Percentiles rank a stretch among this genome's conserved stretches.
Conservation (phyloP, 2,113 vertebrate genomes). For the Notiomystis cincta region DNA sequence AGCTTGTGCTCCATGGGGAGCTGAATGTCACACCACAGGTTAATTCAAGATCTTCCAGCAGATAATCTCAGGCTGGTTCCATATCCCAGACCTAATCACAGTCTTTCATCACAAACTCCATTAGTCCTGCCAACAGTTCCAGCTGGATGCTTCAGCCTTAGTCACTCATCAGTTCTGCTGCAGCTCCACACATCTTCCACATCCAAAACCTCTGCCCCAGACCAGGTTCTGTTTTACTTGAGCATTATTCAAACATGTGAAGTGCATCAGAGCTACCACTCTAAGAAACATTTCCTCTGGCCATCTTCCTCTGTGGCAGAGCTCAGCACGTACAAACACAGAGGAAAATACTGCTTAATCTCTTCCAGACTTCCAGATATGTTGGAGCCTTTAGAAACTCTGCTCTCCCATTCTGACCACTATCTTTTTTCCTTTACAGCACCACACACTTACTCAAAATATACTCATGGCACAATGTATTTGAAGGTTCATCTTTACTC, state of each 20-base stretch:
- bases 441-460: neutral
- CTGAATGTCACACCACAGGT: neutral
- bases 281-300: neutral
- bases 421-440: neutral
- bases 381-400: neutral
- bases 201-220: neutral
- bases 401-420: neutral
- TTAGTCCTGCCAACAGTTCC: neutral
- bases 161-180: neutral
- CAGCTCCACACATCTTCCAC: neutral
- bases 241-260: neutral
- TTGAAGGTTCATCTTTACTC: neutral
- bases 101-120: neutral
- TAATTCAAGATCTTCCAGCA: neutral
- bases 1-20: neutral
- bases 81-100: neutral
- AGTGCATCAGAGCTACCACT: neutral
- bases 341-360: neutral
- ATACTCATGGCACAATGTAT: neutral
- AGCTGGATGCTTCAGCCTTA: neutral
- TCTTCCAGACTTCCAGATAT: neutral
- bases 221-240: neutral
- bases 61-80: neutral
- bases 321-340: neutral
- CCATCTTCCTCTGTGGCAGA: neutral